phyloP scores from a whole-genome alignment of 2,113 vertebrate genomes.

The Harpagus bidentatus region DNA sequence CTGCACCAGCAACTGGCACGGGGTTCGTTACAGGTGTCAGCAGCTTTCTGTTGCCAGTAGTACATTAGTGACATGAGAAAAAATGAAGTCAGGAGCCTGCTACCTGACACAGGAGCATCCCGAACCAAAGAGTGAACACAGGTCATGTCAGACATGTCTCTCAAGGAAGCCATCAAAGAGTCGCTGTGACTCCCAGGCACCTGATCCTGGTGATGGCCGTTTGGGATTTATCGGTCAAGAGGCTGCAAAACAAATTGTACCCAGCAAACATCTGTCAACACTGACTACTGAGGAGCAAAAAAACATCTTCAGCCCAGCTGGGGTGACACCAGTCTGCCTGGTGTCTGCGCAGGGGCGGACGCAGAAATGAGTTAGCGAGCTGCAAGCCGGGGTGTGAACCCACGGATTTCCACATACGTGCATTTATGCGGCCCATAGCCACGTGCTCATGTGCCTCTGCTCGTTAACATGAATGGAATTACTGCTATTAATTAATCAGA shows the following conservation, averaged over 20 bases:
- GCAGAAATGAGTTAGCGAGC: rapidly evolving
- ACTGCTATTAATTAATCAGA: not conserved
- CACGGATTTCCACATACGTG: not conserved
- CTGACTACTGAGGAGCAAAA: not conserved
- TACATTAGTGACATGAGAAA: not conserved
- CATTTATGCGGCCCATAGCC: rapidly evolving
- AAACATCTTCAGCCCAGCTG: not conserved
- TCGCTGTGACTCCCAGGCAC: not conserved
- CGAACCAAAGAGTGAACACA: rapidly evolving
- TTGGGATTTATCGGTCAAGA: not conserved
- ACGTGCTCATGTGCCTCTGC: rapidly evolving
- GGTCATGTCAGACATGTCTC: not conserved
- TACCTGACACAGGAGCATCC: not conserved
- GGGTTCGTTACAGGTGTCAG: not conserved
- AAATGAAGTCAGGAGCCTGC: not conserved
- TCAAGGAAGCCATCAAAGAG: not conserved
- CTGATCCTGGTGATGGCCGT: rapidly evolving
- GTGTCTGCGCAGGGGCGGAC: not conserved
- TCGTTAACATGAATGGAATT: not conserved
- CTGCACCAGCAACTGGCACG: rapidly evolving
- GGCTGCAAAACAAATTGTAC: not conserved
- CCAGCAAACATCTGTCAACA: not conserved
- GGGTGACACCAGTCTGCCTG: not conserved
- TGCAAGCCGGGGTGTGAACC: not conserved
- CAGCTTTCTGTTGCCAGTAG: not conserved